Evolutionary conservation across 2,113 vertebrate genomes (phyloP).

Genomic region (Tachysurus vachellii): DNA sequence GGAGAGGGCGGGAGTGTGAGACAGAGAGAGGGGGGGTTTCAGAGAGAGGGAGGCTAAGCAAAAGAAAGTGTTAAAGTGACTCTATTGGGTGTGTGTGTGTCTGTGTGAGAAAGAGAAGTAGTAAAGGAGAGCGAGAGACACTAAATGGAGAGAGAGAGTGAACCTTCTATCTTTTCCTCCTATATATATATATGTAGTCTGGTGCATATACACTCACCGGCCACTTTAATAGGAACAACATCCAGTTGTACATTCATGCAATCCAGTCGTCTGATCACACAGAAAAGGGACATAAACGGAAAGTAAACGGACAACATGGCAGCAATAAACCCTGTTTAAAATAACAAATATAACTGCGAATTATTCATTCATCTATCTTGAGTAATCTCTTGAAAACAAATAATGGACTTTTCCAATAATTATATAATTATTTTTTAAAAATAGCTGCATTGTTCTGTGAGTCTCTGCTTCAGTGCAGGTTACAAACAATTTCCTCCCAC

Average conservation of each 20-base stretch:
- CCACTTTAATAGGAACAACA: not conserved
- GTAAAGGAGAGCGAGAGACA: not conserved
- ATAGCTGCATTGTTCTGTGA: not conserved
- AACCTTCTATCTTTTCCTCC: not conserved
- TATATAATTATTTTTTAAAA: not conserved
- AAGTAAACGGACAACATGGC: not conserved
- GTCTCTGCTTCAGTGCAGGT: not conserved
- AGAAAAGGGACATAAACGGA: not conserved
- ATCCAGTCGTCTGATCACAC: not conserved
- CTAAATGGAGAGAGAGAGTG: not conserved
- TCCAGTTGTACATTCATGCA: not conserved
- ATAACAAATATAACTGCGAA: not conserved
- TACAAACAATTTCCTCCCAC: not conserved
- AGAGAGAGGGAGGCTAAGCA: conserved; percentile 9
- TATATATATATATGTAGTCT: not conserved
- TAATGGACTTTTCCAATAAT: not conserved
- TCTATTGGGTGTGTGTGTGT: not conserved
- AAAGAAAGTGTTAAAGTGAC: conserved; percentile 24
- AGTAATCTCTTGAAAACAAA: not conserved
- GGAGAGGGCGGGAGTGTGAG: conserved; percentile 19
- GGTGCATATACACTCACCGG: no score
- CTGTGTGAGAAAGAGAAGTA: not conserved
- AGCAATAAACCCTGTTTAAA: not conserved
- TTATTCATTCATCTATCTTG: not conserved
- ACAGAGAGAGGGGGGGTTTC: not conserved